These are phyloP conservation scores for Meloidogyne chitwoodi DNA, from an alignment of 1,140 invertebrate species.

Conservation along the genomic window DNA sequence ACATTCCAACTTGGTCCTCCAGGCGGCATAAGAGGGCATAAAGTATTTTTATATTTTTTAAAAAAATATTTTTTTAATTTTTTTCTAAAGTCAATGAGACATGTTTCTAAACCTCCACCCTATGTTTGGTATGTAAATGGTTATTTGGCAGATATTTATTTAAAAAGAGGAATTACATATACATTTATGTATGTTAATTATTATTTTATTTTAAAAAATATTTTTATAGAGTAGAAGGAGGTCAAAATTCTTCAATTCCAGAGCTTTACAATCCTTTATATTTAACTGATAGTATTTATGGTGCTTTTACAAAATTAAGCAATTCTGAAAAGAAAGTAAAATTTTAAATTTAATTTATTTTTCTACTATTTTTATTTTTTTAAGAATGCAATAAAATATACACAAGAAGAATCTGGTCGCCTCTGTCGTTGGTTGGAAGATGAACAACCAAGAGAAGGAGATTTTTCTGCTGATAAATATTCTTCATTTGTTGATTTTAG, in stretches of 20 bases:
- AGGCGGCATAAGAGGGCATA: slow-evolving; percentile 52
- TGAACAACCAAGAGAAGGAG: not conserved
- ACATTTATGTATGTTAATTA: slow-evolving; percentile 63
- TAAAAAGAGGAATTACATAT: slow-evolving; percentile 81
- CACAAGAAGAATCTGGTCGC: slow-evolving; percentile 33
- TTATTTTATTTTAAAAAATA: not conserved
- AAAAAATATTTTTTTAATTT: not conserved
- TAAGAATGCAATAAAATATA: slow-evolving; percentile 9
- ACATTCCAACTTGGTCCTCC: slow-evolving; percentile 57
- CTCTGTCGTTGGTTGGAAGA: slow-evolving; percentile 41
- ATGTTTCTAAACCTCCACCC: slow-evolving; percentile 66
- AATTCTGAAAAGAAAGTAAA: slow-evolving; percentile 75
- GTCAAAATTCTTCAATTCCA: slow-evolving; percentile 72
- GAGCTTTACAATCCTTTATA: slow-evolving; percentile 89
- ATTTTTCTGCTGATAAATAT: slow-evolving; percentile 38
- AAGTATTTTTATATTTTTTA: slow-evolving; percentile 27
- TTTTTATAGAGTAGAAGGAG: slow-evolving; percentile 80
- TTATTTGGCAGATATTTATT: slow-evolving; percentile 81
- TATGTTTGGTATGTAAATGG: slow-evolving; percentile 93
- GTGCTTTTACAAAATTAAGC: slow-evolving; percentile 80
- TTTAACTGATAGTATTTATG: slow-evolving; percentile 84
- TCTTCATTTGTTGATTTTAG: slow-evolving; percentile 45
- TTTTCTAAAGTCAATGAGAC: slow-evolving; percentile 12
- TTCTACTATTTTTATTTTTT: slow-evolving; percentile 6
- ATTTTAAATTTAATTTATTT: too few species aligned